These are phyloP conservation scores for Falco punctatus DNA, from an alignment of 2,113 vertebrate genomes.

Conservation along the genomic window DNA sequence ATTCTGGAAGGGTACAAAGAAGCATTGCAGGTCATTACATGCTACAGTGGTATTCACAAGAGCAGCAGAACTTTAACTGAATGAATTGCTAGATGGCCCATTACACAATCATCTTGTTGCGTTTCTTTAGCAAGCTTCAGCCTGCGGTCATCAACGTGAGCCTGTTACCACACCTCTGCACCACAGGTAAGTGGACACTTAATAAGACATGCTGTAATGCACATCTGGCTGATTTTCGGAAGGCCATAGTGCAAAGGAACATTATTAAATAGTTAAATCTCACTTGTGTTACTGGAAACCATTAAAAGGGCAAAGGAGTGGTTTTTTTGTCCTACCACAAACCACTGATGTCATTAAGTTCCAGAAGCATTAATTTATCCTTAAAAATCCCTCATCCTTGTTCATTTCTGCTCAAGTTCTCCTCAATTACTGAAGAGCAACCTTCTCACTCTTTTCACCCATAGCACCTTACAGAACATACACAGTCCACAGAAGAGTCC, in stretches of 20 bases:
- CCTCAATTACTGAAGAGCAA: neutral
- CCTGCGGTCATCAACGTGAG: accelerated
- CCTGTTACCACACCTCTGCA: neutral
- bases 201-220: neutral
- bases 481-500: neutral
- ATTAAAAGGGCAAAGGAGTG: neutral
- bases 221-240: neutral
- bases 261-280: neutral
- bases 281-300: neutral
- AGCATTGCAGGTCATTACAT: neutral
- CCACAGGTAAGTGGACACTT: neutral
- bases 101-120: neutral
- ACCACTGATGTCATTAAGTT: neutral
- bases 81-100: neutral
- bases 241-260: neutral
- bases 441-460: neutral
- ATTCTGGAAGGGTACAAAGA: neutral
- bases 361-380: neutral
- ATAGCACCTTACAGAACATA: neutral
- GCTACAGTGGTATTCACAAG: neutral
- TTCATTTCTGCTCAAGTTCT: neutral
- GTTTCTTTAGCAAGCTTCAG: neutral
- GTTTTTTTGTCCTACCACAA: neutral
- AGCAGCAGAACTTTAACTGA: neutral
- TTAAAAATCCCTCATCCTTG: neutral